Base-by-base conservation (phyloP, 2,888 invertebrate genomes). In the Coremacera marginata region DNA sequence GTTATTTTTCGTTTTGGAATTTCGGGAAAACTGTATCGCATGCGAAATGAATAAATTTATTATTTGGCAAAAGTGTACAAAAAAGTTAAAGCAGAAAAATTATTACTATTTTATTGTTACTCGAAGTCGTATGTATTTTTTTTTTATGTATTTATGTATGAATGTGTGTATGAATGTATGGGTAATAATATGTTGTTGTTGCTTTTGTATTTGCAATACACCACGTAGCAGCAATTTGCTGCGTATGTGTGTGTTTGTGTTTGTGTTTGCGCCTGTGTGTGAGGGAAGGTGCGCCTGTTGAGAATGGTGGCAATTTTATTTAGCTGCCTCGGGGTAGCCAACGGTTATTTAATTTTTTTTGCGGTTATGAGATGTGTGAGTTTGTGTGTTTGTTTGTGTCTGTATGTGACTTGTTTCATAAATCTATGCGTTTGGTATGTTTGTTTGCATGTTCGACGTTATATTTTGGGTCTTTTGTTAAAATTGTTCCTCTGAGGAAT, bases 31-130 rank as follows among this genome's bases (percentile, higher is more conserved):
- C 37, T 68, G 51, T 68, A 51, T 49, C 51, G 27, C 68, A 68
- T 51, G 51, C 27, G 68, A 68, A 68, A 68, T 27, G 51, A 68
- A 68, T 68, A 68, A 51, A 68, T 68, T 52, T 68, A 68, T 67
- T 67, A 37, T 67, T 65, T 67, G 37, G 44, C 37, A 19, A 37
- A 67, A 67, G 25, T 3, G 49, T 14, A 67, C 34, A 49, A 14
- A 49, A 68, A 68, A 44, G 51, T 44, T 49, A 68, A 68, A 25
- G 68, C 14, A 68, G 25, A 49, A 49, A 68, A 68, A 49, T 68
- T 68, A 68, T 68, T 52, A 19, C 68, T 68, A 68, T 51, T 68
- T 49, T 67, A 37, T 67, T 44, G 67, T 49, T 67, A 49, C 67
- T 37, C 37, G 25, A 22, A 25, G 31, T n/a, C 3, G 22, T 16